Evolutionary conservation across 1,140 invertebrate species (phyloP), one percentile per base, ranked within the genome.

Genomic region (Cyclargus thomasi): DNA sequence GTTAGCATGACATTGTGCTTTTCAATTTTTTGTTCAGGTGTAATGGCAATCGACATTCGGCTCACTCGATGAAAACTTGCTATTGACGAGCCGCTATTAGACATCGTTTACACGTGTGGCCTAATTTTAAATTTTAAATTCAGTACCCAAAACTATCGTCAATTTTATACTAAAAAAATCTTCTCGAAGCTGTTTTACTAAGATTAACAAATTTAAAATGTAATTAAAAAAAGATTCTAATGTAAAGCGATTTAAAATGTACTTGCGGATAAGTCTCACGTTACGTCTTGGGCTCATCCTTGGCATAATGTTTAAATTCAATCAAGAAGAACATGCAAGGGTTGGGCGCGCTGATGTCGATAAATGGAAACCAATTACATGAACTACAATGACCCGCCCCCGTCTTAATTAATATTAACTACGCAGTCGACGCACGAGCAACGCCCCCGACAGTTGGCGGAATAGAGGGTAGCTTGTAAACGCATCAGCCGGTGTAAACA

Each of bases 351-450:
- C 21, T 64, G 63, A 68, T 67, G 69, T 72, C 72, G 76, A 79
- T 81, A 83, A 77, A 76, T 74, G 74, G 77, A 75, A 82, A 82
- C 70, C 82, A 77, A 86, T 86, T 83, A 86, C 77, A 75, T 67
- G 73, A 72, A 77, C 72, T 71, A 83, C 82, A 82, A 82, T 77
- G 71, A 67, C 73, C 69, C 74, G 74, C 77, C 76, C 23, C 75
- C 79, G 72, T 74, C 73, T 86, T 88, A 86, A 88, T 88, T 88
- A 88, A 88, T 86, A 88, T 86, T 88, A 86, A 88, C 85, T 80
- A 83, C 70, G 74, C 68, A 66, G 65, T 35, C 64, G 68, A 67
- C 65, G 71, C 64, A 70, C 68, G 73, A 78, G 79, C 76, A 74
- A 82, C 83, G 78, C 82, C 83, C 82, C 78, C 75, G 73, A 79